Evolutionary conservation across 2,888 invertebrate species (phyloP), one percentile per base, ranked within the genome.

Genomic region (Troilus luridus): DNA sequence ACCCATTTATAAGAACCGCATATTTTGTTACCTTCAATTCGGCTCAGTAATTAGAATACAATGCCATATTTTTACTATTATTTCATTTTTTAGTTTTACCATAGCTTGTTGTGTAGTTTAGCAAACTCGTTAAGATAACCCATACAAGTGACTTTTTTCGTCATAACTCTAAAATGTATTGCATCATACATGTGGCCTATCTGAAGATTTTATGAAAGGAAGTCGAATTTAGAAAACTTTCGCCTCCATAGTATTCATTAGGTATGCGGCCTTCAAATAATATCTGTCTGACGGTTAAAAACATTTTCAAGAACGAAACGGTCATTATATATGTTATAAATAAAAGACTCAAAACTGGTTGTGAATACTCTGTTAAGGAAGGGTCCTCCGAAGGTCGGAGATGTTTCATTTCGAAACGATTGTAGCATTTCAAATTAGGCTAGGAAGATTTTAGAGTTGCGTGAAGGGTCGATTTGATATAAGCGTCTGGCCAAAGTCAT

Each of bases 301-400:
- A 21, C 56, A 58, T 56, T 85, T 85, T 85, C 85, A 58, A 77
- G 85, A 85, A 85, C 56, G 85, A 56, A 58, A 85, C 56, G 56
- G 85, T 85, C 56, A 85, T 85, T 85, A 81, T 9, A 81, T 21
- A 81, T 81, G 81, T 81, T 81, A 85, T 85, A 85, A 85, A 85
- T 85, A 85, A 85, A 85, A 56, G 41, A 85, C 56, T n/a, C 21
- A 12, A 85, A 85, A 85, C 85, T 56, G 85, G 85, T 85, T 58
- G 21, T 54, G 54, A 17, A 81, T 81, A 81, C 54, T 67, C 12
- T 14, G 14, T 24, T 6, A 62, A 41, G 72, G 41, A 77, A 41
- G 72, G 41, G 72, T 17, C 72, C 72, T 19, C 9, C 8, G 27
- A 77, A 77, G 72, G 72, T 9, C 72, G 72, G 41, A 77, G 41